These are phyloP conservation scores for Drepana arcuata DNA, from an alignment of 1,140 invertebrate genomes.

Conservation along the genomic window DNA sequence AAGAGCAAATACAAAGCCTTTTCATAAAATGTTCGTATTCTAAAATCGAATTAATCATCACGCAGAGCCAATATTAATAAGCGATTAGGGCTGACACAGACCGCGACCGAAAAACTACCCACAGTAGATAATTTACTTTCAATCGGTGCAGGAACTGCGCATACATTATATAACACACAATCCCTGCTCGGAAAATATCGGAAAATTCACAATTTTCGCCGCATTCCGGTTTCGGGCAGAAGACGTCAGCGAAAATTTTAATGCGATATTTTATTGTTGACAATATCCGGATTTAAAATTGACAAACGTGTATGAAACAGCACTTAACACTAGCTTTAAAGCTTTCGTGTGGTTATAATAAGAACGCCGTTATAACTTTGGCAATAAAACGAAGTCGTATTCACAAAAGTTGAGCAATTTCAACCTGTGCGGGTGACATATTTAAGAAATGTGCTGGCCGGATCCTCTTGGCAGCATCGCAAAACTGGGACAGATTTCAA, in stretches of 20 bases:
- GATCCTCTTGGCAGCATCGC: constrained; percentile 1
- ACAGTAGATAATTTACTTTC: constrained; percentile 47
- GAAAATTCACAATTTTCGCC: constrained; percentile 15
- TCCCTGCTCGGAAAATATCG: constrained; percentile 22
- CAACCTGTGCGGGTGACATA: too few species aligned
- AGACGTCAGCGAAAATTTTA: background rate
- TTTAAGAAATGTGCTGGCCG: too few species aligned
- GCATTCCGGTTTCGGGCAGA: constrained; percentile 10
- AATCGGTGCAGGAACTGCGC: constrained; percentile 30
- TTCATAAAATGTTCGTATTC: constrained; percentile 42
- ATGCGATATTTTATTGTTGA: background rate
- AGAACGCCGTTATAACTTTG: background rate
- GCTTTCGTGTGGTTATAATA: background rate
- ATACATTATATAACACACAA: constrained; percentile 23
- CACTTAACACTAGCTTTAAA: too few species aligned
- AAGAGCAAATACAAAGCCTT: constrained; percentile 13
- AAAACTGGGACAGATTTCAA: constrained; percentile 11
- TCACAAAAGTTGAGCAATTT: too few species aligned
- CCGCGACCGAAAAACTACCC: constrained; percentile 21
- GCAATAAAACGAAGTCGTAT: background rate
- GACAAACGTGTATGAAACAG: too few species aligned
- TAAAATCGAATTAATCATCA: too few species aligned
- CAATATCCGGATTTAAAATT: background rate
- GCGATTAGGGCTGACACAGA: constrained; percentile 18
- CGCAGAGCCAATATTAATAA: constrained; percentile 60